Evolutionary conservation across 2,888 invertebrate species (phyloP).

Genomic region (Scaptomyza flava): DNA sequence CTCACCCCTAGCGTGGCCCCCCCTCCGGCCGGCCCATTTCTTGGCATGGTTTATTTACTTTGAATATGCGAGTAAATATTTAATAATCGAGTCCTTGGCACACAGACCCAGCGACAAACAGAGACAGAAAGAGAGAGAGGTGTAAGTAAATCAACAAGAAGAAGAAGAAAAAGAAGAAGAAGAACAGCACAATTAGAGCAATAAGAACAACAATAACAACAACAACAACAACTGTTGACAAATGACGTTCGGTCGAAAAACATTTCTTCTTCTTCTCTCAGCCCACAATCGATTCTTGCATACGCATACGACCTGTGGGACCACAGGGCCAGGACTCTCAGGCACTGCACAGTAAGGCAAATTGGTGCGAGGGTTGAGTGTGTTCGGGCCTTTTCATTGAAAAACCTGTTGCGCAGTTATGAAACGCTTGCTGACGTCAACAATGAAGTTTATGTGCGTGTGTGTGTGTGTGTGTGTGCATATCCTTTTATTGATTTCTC

Average conservation of each 20-base stretch:
- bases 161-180: constrained; percentile 23
- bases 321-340: constrained; percentile 10
- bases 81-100: constrained; percentile 68
- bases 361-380: background rate
- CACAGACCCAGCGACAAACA: constrained; percentile 8
- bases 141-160: background rate
- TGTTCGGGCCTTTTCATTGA: constrained; percentile 7
- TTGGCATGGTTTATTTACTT: constrained; percentile 59
- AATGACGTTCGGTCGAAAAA: constrained; percentile 29
- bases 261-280: background rate
- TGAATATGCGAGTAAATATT: constrained; percentile 66
- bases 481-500: constrained; percentile 44
- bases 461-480: constrained; percentile 9
- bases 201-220: constrained; percentile 8
- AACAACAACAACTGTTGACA: constrained; percentile 33
- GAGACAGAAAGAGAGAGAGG: background rate
- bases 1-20: background rate
- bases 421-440: constrained; percentile 63
- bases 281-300: constrained; percentile 21
- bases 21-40: constrained; percentile 3
- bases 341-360: background rate
- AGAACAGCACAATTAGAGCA: constrained; percentile 31
- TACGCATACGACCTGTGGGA: constrained; percentile 59
- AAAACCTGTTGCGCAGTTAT: constrained; percentile 64
- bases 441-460: constrained; percentile 20